phyloP scores from a whole-genome alignment of 2,797 vertebrate genomes.

The Sebastes kiyomatsui region DNA sequence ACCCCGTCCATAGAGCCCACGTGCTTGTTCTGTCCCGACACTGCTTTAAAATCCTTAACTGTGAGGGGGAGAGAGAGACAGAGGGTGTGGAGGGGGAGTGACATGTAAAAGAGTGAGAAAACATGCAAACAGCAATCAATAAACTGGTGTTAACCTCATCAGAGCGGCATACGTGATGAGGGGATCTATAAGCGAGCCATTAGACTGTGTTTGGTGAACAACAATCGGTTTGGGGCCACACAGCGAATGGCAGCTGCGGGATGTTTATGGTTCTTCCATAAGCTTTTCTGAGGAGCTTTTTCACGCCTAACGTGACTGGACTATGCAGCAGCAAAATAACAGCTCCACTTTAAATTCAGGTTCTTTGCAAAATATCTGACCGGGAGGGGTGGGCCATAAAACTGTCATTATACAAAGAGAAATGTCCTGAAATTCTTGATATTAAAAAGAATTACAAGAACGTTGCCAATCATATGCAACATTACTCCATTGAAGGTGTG shows the following conservation, averaged over 20 bases:
- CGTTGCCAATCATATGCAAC: constrained; percentile 24
- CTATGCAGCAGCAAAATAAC: constrained; percentile 69
- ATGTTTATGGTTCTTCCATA: constrained; percentile 87
- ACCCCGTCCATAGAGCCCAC: constrained; percentile 78
- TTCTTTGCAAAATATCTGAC: constrained; percentile 62
- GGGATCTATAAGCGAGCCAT: constrained; percentile 82
- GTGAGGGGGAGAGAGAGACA: constrained; percentile 17
- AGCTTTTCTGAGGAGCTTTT: constrained; percentile 82
- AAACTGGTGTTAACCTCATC: constrained; percentile 85
- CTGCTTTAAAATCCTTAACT: constrained; percentile 82
- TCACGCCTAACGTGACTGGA: constrained; percentile 82
- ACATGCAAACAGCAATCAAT: constrained; percentile 87
- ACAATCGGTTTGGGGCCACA: constrained; percentile 66
- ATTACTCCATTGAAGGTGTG: neutral
- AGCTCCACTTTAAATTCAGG: constrained; percentile 63
- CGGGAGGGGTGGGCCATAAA: constrained; percentile 33
- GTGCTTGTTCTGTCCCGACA: constrained; percentile 75
- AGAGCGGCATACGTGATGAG: constrained; percentile 76
- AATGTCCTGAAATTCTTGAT: constrained; percentile 11
- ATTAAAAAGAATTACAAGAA: constrained; percentile 3
- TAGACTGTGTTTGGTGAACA: constrained; percentile 70
- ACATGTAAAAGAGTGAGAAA: constrained; percentile 81
- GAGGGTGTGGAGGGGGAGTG: constrained; percentile 28
- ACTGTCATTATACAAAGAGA: constrained; percentile 34
- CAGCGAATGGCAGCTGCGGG: constrained; percentile 72